Conservation (phyloP, 2,113 vertebrate species). For the Ictidomys tridecemlineatus region DNA sequence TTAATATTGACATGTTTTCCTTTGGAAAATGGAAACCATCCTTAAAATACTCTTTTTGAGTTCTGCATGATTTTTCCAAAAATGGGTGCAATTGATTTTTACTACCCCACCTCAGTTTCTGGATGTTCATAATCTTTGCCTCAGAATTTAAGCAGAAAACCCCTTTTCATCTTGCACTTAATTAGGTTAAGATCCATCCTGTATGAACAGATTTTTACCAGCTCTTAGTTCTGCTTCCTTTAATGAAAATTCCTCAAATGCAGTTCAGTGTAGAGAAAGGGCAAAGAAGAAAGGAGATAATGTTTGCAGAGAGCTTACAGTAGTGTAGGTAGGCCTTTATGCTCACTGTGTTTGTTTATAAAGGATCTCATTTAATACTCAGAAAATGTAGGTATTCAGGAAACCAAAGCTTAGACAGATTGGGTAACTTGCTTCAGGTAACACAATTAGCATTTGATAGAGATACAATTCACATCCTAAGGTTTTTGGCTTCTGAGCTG, state of each 20-base stretch:
- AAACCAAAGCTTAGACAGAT: conserved; percentile 32
- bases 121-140: conserved; percentile 46
- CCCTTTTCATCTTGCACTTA: conserved; percentile 44
- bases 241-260: conserved; percentile 67
- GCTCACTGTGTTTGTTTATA: conserved; percentile 45
- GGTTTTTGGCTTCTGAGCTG: conserved; percentile 32
- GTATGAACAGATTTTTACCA: conserved; percentile 40
- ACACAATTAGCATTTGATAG: not conserved
- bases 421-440: conserved; percentile 10
- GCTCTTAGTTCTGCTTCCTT: conserved; percentile 58
- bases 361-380: conserved; percentile 63
- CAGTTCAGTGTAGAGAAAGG: conserved; percentile 32
- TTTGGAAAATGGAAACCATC: conserved; percentile 22
- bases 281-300: conserved; percentile 31
- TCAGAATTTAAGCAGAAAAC: conserved; percentile 49
- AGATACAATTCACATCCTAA: not conserved
- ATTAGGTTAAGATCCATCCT: conserved; percentile 41
- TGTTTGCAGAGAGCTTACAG: conserved; percentile 49
- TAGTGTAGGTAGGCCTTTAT: not conserved
- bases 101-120: not conserved
- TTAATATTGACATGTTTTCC: not conserved
- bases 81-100: conserved; percentile 41
- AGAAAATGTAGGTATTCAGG: conserved; percentile 34
- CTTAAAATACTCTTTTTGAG: conserved; percentile 30
- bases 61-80: conserved; percentile 2